Conservation (phyloP, 2,113 vertebrate species). For the Pelodiscus sinensis region DNA sequence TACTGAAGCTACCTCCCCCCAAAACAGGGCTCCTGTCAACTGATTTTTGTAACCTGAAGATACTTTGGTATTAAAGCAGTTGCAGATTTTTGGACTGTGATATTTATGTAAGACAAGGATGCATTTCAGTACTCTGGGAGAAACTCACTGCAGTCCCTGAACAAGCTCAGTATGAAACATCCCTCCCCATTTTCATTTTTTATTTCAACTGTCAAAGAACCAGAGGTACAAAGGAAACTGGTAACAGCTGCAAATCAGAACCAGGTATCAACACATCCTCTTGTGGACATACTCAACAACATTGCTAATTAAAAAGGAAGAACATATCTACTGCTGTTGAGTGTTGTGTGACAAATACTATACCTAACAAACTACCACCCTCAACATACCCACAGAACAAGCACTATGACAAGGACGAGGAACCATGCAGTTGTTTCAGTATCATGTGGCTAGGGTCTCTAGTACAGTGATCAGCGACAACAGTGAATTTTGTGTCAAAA, state of each 20-base stretch:
- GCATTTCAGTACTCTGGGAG: background rate
- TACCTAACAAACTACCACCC: slow-evolving; percentile 74
- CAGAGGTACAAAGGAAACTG: background rate
- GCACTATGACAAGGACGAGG: slow-evolving; percentile 71
- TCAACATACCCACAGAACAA: slow-evolving; percentile 70
- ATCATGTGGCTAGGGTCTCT: slow-evolving; percentile 71
- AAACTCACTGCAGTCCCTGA: slow-evolving; percentile 10
- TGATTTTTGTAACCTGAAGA: background rate
- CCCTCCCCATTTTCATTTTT: background rate
- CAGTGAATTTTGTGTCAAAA: slow-evolving; percentile 39
- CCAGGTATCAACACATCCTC: background rate
- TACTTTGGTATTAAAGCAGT: background rate
- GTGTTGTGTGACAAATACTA: slow-evolving; percentile 60
- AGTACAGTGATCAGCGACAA: slow-evolving; percentile 70
- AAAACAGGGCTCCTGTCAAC: background rate
- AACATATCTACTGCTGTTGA: slow-evolving; percentile 50
- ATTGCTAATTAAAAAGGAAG: slow-evolving; percentile 54
- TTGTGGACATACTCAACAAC: slow-evolving; percentile 45
- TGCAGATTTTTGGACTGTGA: background rate
- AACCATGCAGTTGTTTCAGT: slow-evolving; percentile 78
- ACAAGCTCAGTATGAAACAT: background rate
- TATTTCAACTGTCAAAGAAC: background rate
- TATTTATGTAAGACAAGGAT: slow-evolving; percentile 13
- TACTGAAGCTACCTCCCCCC: background rate
- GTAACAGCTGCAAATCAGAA: slow-evolving; percentile 25